A percentile compares a stretch with the other conserved stretches of the same genome.
Conservation (phyloP, 1,140 invertebrate genomes). For the Araneus ventricosus region DNA sequence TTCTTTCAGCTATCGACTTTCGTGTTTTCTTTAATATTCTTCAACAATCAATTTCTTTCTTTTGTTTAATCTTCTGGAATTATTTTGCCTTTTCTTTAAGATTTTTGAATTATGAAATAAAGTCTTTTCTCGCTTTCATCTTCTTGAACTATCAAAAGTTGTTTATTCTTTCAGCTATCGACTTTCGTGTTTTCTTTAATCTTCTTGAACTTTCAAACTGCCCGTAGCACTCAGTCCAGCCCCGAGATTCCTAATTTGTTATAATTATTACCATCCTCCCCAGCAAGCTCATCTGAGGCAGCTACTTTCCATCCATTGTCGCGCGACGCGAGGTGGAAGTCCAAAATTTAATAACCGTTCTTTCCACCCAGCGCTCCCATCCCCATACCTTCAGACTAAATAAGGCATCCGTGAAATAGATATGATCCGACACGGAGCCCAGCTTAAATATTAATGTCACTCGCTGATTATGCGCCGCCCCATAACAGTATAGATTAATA, state of each 20-base stretch:
- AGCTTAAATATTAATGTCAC: slow-evolving; percentile 61
- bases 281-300: not conserved
- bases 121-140: too few relatives aligned
- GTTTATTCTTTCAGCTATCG: too few relatives aligned
- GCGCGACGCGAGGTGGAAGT: not conserved
- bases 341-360: not conserved
- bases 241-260: not conserved
- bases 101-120: too few relatives aligned
- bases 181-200: too few relatives aligned
- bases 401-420: slow-evolving; percentile 18
- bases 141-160: too few relatives aligned
- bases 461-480: slow-evolving; percentile 32
- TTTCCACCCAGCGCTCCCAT: not conserved
- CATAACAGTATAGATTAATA: slow-evolving; percentile 64
- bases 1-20: too few relatives aligned
- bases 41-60: too few relatives aligned
- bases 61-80: too few relatives aligned
- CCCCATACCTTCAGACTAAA: not conserved
- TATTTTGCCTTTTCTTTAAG: too few relatives aligned
- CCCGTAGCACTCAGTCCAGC: too few relatives aligned
- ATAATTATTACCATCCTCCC: not conserved
- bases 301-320: not conserved
- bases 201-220: too few relatives aligned
- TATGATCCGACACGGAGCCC: not conserved
- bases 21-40: too few relatives aligned